A percentile compares a stretch with the other conserved stretches of the same genome.
These are phyloP conservation scores for Craseonycteris thonglongyai DNA, from an alignment of 2,113 vertebrate species.

Conservation along the genomic window DNA sequence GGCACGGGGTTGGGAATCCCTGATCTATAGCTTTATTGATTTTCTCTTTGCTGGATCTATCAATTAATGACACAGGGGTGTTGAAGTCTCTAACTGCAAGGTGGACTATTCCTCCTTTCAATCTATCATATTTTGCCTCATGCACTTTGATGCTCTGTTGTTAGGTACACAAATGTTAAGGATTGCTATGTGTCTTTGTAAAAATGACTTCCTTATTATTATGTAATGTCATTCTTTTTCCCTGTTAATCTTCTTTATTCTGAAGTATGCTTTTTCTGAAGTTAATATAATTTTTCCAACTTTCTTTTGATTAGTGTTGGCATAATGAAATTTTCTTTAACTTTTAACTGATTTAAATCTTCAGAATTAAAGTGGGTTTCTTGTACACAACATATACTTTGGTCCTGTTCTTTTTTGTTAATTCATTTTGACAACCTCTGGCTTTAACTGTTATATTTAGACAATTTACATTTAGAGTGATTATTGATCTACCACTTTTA, in stretches of 20 bases:
- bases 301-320: neutral
- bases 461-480: neutral
- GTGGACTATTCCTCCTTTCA: neutral
- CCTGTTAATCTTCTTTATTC: neutral
- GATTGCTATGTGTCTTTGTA: neutral
- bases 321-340: neutral
- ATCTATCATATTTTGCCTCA: neutral
- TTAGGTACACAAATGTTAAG: neutral
- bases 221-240: neutral
- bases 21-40: conserved; percentile 19
- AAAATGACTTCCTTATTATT: neutral
- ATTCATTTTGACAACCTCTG: neutral
- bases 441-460: neutral
- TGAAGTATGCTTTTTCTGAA: neutral
- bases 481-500: neutral
- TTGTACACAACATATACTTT: neutral
- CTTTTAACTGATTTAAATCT: neutral
- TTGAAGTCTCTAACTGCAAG: neutral
- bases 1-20: no score
- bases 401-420: neutral
- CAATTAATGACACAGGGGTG: neutral
- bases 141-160: neutral
- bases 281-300: neutral
- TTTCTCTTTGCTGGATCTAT: neutral
- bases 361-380: neutral